Base-by-base conservation (phyloP, 2,888 invertebrate genomes). In the Cylloceria caligata region DNA sequence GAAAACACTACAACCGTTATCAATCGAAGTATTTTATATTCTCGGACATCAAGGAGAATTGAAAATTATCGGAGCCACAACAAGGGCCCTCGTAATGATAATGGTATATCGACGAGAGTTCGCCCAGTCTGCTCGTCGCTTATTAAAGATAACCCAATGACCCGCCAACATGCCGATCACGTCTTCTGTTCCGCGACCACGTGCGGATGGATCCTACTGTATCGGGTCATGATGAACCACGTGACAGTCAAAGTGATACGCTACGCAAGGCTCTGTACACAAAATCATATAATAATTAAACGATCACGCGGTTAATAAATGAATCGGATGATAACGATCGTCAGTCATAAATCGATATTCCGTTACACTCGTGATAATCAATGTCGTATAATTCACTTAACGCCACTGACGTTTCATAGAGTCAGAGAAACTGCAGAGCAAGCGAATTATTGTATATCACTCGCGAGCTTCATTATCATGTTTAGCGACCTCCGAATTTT, bases 71-170 rank as follows among this genome's bases (percentile, higher is more conserved):
- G 24, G 30, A 62, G 9, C 60, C 2, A 42, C 39, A n/a, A 62
- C 47, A 62, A 57, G 49, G 67, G 68, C 39, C 49, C 13, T 19
- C 55, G n/a, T 49, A 34, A 36, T 62, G 62, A 62, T 67, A 68
- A 81, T 24, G 16, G 5, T 62, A 60, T 47, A 21, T 30, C 24
- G 55, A 78, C 39, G 3, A 60, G 2, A 60, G 27, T 13, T 3
- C 3, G 30, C 39, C 69, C 55, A 21, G n/a, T 24, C 13, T 52
- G 45, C 73, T 62, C 57, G 57, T 69, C 47, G 52, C 72, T 76
- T 24, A 45, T 68, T 36, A 36, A 55, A 19, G 81, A 81, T 81
- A 81, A 81, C 81, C 81, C 77, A 45, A 34, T 55, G 77, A 81
- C 72, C 81, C 78, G n/a, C 13, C 78, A 60, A 60, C 77, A 57